phyloP scores from a whole-genome alignment of 2,113 vertebrate species.

The Tichodroma muraria region DNA sequence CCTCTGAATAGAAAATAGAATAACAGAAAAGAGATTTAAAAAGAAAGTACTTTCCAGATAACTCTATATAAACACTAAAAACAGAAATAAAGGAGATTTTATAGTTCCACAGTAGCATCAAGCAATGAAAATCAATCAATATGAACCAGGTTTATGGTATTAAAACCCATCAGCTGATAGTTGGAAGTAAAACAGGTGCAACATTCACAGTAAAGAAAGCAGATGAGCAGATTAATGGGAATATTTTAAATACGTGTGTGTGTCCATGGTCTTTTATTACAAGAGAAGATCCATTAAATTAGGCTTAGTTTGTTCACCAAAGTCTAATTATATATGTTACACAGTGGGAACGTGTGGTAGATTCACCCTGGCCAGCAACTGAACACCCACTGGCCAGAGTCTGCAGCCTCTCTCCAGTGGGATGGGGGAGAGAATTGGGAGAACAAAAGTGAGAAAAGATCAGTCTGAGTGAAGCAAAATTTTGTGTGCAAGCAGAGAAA shows the following conservation, averaged over 20 bases:
- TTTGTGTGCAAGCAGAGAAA: not conserved
- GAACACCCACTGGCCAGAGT: not conserved
- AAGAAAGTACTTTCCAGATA: not conserved
- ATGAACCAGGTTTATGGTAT: not conserved
- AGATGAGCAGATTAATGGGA: not conserved
- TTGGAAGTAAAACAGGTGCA: not conserved
- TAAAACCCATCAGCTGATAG: not conserved
- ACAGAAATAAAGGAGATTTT: constrained; percentile 6
- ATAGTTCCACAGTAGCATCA: not conserved
- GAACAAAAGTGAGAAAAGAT: not conserved
- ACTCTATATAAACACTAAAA: constrained; percentile 9
- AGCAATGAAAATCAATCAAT: constrained; percentile 8
- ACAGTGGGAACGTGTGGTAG: not conserved
- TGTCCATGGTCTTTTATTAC: not conserved
- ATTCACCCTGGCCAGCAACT: not conserved
- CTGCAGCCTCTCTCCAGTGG: not conserved
- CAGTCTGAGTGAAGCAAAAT: not conserved
- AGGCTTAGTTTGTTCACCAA: not conserved
- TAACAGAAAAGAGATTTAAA: not conserved
- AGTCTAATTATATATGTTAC: not conserved
- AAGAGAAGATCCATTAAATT: not conserved
- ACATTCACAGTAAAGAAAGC: not conserved
- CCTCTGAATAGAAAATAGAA: not conserved
- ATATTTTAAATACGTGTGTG: not conserved
- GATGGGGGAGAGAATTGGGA: not conserved